Evolutionary conservation across 2,113 vertebrate species (phyloP), one percentile per base, ranked within the genome.

Genomic region (Gobio gobio): DNA sequence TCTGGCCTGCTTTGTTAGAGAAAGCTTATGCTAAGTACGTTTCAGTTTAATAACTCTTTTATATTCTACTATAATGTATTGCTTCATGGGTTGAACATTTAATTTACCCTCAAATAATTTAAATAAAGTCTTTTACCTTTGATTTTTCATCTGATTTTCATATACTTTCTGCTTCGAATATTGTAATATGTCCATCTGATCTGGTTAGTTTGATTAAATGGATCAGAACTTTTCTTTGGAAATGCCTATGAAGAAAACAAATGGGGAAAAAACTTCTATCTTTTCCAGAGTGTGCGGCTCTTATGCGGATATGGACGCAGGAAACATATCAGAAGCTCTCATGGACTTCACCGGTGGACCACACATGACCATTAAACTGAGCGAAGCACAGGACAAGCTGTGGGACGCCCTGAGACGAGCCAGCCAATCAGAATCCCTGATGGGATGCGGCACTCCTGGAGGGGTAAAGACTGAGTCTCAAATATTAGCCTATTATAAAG

Each of bases 311-410:
- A 92, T 97, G 91, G 95, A 90, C 63, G 83, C 88, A 81, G 96
- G 96, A 5, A 93, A 90, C 78, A 94, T 96, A 10, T 92, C 94
- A 10, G 96, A 97, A 90, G 96, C 96, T 3, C 78, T 97, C 84
- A 92, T 95, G 92, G 97, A 97, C 90, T 98, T 98, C 90, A 97
- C 96, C 0, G 97, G 96, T 3, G 97, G 96, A 4, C 91, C 96
- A 73, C 95, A 96, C 85, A 88, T 93, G n/a, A 93, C 73, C 5
- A 91, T 96, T 81, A 70, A 91, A 1, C 91, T 97, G 76, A 75
- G 83, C n/a, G 83, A 94, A 0, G 91, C 95, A 6, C 91, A 94
- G 58, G 16, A 83, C 20, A 59, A 94, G 73, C 86, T 98, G 4
- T 97, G 96, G 96, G 82, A 92, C 3, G 78, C 95, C n/a, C 88